Conservation (phyloP, 2,113 vertebrate species). For the Lucifuga dentata region DNA sequence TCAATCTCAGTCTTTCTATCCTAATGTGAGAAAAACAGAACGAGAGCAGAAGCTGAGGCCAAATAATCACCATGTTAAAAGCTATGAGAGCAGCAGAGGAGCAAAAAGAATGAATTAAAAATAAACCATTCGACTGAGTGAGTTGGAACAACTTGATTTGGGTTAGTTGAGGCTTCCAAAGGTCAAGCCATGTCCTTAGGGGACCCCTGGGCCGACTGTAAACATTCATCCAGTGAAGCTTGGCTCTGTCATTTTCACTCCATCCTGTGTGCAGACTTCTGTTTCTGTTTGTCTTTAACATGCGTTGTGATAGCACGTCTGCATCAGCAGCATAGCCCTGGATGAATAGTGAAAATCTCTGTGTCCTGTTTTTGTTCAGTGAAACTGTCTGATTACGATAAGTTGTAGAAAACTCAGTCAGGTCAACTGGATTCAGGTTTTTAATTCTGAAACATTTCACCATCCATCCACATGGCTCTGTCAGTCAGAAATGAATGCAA, state of each 20-base stretch:
- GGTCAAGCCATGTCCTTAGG: conserved; percentile 22
- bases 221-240: conserved; percentile 38
- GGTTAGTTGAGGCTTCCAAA: conserved; percentile 55
- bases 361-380: too few relatives aligned
- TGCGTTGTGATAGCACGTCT: too few relatives aligned
- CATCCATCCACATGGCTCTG: too few relatives aligned
- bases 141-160: conserved; percentile 59
- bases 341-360: too few relatives aligned
- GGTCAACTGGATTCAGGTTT: too few relatives aligned
- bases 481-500: too few relatives aligned
- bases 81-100: conserved; percentile 47
- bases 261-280: conserved; percentile 13
- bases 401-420: too few relatives aligned
- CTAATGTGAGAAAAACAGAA: conserved; percentile 75
- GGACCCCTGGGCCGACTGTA: conserved; percentile 25
- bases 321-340: not conserved
- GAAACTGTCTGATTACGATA: too few relatives aligned
- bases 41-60: conserved; percentile 57
- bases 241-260: not conserved
- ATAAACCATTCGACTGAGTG: conserved; percentile 61
- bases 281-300: too few relatives aligned
- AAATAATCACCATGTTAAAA: conserved; percentile 75
- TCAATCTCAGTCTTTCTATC: conserved; percentile 76
- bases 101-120: conserved; percentile 37
- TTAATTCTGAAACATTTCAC: too few relatives aligned